Base-by-base conservation (phyloP, 2,113 vertebrate genomes). In the Eulacestoma nigropectus region DNA sequence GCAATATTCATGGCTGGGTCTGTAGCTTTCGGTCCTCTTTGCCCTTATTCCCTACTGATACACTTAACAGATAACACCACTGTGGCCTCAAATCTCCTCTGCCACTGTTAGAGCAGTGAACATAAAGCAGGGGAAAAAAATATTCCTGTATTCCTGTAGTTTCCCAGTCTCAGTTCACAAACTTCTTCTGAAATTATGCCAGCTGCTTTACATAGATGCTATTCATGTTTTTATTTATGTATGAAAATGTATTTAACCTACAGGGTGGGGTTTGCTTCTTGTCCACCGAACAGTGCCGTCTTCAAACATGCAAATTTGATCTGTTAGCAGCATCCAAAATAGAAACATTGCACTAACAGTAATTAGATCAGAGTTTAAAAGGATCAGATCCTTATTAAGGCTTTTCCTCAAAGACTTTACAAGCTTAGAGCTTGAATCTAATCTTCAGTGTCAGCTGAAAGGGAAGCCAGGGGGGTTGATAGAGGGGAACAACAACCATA, bases 291-390 rank as follows among this genome's bases (percentile, higher is more conserved):
- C 30, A 85, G 68, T 65, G 55, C 75, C 4, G 0, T 86, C 76
- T 93, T 90, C 83, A 89, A 92, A 84, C 55, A 97, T 72, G 94
- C 89, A 93, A 95, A 95, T 86, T 87, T 76, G 74, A 95, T 95
- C 94, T 96, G 63, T 84, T 96, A 94, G 96, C 46, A 20, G 74
- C 81, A 91, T 77, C 95, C 94, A 93, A 97, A 97, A 97, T 92
- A 98, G 96, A 98, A 97, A 94, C 90, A 46, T 77, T 79, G 78
- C 92, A 93, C 47, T 95, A 95, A 90, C 90, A 97, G 96, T 97
- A 97, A 97, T 97, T 97, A 98, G 97, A 97, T 96, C 96, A 90
- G 83, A 95, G 87, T 97, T 97, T 97, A 94, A 96, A 97, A 95
- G 93, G 95, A 97, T 96, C 96, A 91, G 96, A 90, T 96, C 78